phyloP scores from a whole-genome alignment of 2,113 vertebrate species.

The Bagarius yarrelli region DNA sequence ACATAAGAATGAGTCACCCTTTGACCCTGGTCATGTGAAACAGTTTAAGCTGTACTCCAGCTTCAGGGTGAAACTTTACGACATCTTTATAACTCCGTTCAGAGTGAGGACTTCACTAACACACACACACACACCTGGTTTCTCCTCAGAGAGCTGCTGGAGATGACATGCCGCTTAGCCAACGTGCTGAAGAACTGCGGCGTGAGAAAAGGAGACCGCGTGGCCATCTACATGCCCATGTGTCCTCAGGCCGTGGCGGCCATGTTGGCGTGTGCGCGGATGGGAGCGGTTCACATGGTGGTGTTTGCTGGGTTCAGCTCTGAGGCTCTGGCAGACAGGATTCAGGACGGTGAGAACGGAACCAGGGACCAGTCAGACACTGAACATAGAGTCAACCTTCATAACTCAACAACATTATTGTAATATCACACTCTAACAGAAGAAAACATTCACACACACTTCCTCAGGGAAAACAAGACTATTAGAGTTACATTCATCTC shows the following conservation, averaged over 20 bases:
- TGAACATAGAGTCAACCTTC: too few relatives aligned
- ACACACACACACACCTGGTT: neutral
- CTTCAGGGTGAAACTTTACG: too few relatives aligned
- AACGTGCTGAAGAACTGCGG: constrained; percentile 85
- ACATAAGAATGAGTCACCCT: neutral
- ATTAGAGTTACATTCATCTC: too few relatives aligned
- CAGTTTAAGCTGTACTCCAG: too few relatives aligned
- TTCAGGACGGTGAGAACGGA: constrained; percentile 79
- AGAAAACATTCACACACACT: too few relatives aligned
- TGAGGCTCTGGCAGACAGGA: constrained; percentile 82
- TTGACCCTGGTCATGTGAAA: neutral
- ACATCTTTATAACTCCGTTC: too few relatives aligned
- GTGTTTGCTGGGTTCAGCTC: constrained; percentile 91
- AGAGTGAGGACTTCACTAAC: too few relatives aligned
- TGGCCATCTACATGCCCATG: constrained; percentile 88
- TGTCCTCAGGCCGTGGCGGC: constrained; percentile 83
- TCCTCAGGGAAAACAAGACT: too few relatives aligned
- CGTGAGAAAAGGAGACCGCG: constrained; percentile 79
- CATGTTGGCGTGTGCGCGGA: constrained; percentile 88
- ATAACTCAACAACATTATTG: neutral
- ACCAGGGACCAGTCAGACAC: neutral
- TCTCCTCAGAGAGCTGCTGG: constrained; percentile 80
- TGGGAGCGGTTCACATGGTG: constrained; percentile 84
- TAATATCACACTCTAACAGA: too few relatives aligned
- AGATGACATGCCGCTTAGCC: constrained; percentile 88